Percentiles rank a stretch among this genome's conserved stretches.
Evolutionary conservation across 2,113 vertebrate genomes (phyloP).

Genomic region (Laterallus jamaicensis): DNA sequence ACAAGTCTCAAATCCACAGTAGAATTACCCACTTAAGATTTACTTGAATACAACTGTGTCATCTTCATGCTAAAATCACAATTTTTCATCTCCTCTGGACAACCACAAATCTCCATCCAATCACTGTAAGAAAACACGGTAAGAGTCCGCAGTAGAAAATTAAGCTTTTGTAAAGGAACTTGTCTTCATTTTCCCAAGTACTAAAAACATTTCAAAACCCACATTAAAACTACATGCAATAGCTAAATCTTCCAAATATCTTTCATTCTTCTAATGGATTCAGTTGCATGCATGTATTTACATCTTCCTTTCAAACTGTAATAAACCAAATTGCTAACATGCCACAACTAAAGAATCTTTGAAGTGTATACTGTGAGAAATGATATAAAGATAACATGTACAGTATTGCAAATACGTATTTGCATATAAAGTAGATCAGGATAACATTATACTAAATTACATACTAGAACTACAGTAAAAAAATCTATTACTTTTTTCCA

Average conservation of each 20-base stretch:
- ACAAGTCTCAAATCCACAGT: neutral
- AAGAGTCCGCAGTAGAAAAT: neutral
- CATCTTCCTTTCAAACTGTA: neutral
- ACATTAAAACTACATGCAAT: neutral
- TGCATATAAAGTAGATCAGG: constrained; percentile 38
- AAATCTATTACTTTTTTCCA: neutral
- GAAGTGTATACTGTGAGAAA: constrained; percentile 36
- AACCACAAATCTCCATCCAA: neutral
- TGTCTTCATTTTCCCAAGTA: neutral
- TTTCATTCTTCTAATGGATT: neutral
- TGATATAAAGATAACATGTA: neutral
- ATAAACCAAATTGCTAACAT: neutral
- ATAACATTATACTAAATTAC: neutral
- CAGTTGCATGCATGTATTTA: neutral
- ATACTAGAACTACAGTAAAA: neutral
- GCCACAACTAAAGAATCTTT: constrained; percentile 24
- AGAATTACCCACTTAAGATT: neutral
- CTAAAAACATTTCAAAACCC: neutral
- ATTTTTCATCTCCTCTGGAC: neutral
- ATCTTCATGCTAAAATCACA: neutral
- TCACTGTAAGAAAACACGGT: neutral
- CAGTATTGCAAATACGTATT: neutral
- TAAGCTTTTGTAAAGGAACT: neutral
- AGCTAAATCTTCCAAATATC: neutral
- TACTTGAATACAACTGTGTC: neutral